Evolutionary conservation across 92 coral and sea anemone genomes (phyloP), one percentile per base, ranked within the genome.

Genomic region (Parazoanthus darwini): DNA sequence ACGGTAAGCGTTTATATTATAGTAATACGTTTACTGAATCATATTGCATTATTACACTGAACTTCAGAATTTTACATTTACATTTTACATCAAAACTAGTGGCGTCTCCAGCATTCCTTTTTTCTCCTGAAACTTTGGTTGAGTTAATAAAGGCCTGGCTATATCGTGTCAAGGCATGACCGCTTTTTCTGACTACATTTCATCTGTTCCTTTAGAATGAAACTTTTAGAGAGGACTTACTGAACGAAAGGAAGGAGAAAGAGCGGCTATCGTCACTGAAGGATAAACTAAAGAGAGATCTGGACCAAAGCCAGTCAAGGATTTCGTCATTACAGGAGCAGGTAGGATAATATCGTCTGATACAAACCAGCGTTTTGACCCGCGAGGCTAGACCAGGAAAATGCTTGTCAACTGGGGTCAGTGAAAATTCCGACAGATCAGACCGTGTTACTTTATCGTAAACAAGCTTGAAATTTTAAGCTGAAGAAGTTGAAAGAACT

Each of bases 261-360:
- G 99, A 97, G 81, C 92, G 99, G 4, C 77, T 94, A 56, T 89
- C 94, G 39, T 94, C 99, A 4, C 92, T 95, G 74, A 97, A 97
- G 85, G 99, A 97, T 87, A 97, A 97, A 88, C 90, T 97, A 78
- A 94, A 96, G 82, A 89, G 99, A 82, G 99, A 97, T 39, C 87
- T 95, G 50, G 99, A 97, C 56, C 91, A 94, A 33, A 88, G 94
- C 20, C 99, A 97, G 83, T 97, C 99, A 8, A 89, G 99, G 79
- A 97, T 97, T 39, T 94, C 98, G 9, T 97, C 99, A 6, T 91
- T 97, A 7, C 99, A 97, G 74, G 99, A 97, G 77, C 99, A 97
- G 98, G 99, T 97, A 67, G 16, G 48, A 25, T 25, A 66, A 42
- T 56, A 15, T 8, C 48, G 6, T 51, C 65, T 23, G 35, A 42